Conservation (phyloP, 2,113 vertebrate species). For the Solea solea region DNA sequence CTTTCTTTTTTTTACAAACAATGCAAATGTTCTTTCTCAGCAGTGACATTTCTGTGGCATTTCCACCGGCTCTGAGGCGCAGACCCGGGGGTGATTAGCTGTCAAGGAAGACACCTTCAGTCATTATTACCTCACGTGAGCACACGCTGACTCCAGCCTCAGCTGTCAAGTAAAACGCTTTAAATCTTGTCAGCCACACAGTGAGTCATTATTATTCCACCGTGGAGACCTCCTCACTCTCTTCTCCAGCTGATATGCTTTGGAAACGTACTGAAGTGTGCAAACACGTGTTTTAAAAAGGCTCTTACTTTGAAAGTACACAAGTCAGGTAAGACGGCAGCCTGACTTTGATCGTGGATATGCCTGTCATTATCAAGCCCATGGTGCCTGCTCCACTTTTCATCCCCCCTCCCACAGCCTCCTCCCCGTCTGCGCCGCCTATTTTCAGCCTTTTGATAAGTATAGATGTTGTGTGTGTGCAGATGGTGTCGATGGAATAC, state of each 20-base stretch:
- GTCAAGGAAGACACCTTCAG: constrained; percentile 47
- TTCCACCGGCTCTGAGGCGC: constrained; percentile 36
- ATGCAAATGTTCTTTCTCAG: constrained; percentile 49
- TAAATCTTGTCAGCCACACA: constrained; percentile 17
- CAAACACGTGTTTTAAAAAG: constrained; percentile 29
- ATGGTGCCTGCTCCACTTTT: constrained; percentile 69
- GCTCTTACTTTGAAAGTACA: constrained; percentile 43
- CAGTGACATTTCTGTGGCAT: constrained; percentile 71
- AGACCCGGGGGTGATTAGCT: constrained; percentile 50
- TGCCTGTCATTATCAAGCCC: constrained; percentile 55
- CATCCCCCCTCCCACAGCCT: constrained; percentile 5
- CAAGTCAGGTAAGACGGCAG: constrained; percentile 31
- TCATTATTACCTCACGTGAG: constrained; percentile 42
- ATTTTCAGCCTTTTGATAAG: constrained; percentile 59
- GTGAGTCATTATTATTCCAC: constrained; percentile 42
- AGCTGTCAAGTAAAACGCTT: constrained; percentile 39
- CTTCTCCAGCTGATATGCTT: constrained; percentile 33
- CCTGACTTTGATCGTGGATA: constrained; percentile 48
- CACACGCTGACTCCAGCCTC: constrained; percentile 35
- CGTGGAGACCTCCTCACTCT: constrained; percentile 12
- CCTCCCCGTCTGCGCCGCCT: constrained; percentile 35
- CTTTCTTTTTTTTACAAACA: constrained; percentile 42
- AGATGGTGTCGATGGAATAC: constrained; percentile 31
- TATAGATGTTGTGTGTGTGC: constrained; percentile 17
- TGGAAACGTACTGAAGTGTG: constrained; percentile 28